A percentile compares a stretch with the other conserved stretches of the same genome.
These are phyloP conservation scores for Capitella teleta DNA, from an alignment of 1,140 invertebrate genomes.

Conservation along the genomic window DNA sequence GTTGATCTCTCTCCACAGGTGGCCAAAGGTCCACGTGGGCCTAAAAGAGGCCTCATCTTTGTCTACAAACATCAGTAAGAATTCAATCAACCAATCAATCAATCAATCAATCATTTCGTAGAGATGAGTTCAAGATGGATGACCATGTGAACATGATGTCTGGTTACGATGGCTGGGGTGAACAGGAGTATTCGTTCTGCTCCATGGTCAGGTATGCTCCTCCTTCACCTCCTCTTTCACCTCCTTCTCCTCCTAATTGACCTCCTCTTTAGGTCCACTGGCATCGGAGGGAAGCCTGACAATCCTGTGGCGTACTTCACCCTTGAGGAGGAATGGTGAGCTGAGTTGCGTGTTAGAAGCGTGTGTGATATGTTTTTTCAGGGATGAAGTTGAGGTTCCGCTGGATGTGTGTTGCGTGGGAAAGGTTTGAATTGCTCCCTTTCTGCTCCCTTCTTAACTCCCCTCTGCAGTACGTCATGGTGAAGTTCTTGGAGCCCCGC, in stretches of 20 bases:
- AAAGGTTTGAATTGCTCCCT: slow-evolving; percentile 16
- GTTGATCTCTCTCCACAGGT: slow-evolving; percentile 16
- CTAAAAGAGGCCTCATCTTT: slow-evolving; percentile 32
- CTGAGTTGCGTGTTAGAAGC: neutral
- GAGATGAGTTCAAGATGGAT: slow-evolving; percentile 22
- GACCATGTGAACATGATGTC: too few species aligned
- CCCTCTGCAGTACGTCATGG: slow-evolving; percentile 25
- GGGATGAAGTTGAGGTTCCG: slow-evolving; percentile 37
- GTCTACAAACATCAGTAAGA: slow-evolving; percentile 29
- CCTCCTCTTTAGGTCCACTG: too few species aligned
- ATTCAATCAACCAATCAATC: neutral
- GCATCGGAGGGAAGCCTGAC: slow-evolving; percentile 13
- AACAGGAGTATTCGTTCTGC: neutral
- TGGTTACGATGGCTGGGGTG: neutral
- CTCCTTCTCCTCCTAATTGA: too few species aligned
- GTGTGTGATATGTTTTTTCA: slow-evolving; percentile 12
- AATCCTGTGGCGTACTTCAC: slow-evolving; percentile 34
- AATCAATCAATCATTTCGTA: neutral
- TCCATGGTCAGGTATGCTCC: too few species aligned
- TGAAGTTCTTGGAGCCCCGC: slow-evolving; percentile 36
- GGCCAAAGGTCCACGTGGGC: slow-evolving; percentile 24
- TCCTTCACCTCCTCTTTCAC: too few species aligned
- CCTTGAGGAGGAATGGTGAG: slow-evolving; percentile 34
- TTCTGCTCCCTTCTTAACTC: neutral
- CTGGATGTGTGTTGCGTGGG: slow-evolving; percentile 28